Evolutionary conservation across 2,113 vertebrate genomes (phyloP).

Genomic region (Cavia porcellus): DNA sequence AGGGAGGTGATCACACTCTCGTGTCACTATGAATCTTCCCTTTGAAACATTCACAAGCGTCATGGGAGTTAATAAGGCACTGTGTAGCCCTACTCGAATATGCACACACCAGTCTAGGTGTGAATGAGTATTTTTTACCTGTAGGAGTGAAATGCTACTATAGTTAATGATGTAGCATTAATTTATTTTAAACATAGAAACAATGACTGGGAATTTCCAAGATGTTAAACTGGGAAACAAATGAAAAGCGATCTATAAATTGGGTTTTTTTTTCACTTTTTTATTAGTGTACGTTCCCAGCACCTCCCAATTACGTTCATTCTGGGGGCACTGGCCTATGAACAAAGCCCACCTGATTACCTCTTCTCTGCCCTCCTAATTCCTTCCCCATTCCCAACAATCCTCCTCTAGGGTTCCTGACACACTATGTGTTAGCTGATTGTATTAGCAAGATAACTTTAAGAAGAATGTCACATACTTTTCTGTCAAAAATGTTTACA

Average conservation of each 20-base stretch:
- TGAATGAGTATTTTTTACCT: not conserved
- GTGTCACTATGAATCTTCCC: not conserved
- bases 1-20: not conserved
- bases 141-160: not conserved
- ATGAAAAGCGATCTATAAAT: not conserved
- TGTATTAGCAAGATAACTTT: not conserved
- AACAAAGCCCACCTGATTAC: not conserved
- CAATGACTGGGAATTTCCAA: not conserved
- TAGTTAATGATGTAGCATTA: not conserved
- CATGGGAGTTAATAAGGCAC: not conserved
- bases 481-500: not conserved
- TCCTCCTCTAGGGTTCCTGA: not conserved
- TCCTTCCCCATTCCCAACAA: not conserved
- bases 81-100: not conserved
- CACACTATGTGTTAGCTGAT: not conserved
- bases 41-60: slow-evolving; percentile 24
- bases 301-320: not conserved
- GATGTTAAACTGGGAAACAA: not conserved
- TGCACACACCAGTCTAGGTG: not conserved
- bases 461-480: not conserved
- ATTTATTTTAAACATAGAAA: slow-evolving; percentile 51
- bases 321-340: not conserved
- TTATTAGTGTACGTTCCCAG: not conserved
- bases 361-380: not conserved
- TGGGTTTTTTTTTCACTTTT: not conserved